phyloP scores from a whole-genome alignment of 1,140 invertebrate genomes.

The Samia ricini region DNA sequence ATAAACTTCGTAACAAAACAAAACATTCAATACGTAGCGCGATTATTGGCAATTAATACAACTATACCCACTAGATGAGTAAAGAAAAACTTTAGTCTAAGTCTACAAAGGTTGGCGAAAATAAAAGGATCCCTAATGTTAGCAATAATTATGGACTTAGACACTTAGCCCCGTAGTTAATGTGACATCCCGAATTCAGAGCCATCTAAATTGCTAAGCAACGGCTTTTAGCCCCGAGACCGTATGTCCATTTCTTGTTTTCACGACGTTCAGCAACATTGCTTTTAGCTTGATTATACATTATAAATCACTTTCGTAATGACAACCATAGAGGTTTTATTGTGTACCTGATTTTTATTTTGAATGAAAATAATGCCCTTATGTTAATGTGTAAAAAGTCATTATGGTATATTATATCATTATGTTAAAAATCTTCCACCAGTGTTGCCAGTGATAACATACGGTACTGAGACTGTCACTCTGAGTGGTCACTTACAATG shows the following conservation, averaged over 20 bases:
- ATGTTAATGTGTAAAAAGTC: neutral
- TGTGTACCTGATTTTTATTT: neutral
- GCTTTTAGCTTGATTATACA: conserved; percentile 27
- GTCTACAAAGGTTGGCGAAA: neutral
- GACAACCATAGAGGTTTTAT: neutral
- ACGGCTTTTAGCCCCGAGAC: conserved; percentile 16
- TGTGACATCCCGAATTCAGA: conserved; percentile 3
- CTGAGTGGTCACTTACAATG: too few species aligned
- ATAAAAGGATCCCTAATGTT: neutral
- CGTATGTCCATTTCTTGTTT: conserved; percentile 13
- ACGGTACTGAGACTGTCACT: too few species aligned
- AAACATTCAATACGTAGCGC: neutral
- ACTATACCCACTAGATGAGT: neutral
- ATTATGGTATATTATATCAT: too few species aligned
- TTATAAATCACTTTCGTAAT: conserved; percentile 16
- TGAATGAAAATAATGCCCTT: neutral
- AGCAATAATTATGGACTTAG: neutral
- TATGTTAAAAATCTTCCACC: too few species aligned
- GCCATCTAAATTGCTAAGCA: conserved; percentile 21
- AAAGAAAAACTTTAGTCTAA: neutral
- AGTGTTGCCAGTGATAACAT: too few species aligned
- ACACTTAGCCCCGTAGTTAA: conserved; percentile 4
- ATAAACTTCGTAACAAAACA: neutral
- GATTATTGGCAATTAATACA: neutral
- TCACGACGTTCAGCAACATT: conserved; percentile 15